Evolutionary conservation across 1,140 invertebrate species (phyloP).

Genomic region (Saccostrea glomerata): DNA sequence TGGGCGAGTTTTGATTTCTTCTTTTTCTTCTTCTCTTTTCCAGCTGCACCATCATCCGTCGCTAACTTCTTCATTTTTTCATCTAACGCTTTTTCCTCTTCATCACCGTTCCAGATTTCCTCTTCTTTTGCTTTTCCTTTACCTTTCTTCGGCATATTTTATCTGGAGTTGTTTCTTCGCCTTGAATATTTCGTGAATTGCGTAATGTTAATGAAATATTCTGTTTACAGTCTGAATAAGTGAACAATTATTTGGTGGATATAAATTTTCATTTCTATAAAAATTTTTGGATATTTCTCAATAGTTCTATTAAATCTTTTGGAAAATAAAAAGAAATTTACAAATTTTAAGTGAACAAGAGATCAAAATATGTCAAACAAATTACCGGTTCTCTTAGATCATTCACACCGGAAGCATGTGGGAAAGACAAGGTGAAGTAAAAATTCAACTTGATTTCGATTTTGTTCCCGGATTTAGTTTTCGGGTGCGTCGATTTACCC

Average conservation of each 20-base stretch:
- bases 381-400: neutral
- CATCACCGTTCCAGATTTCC: conserved; percentile 47
- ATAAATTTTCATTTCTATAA: neutral
- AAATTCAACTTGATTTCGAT: neutral
- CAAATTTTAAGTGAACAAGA: no score
- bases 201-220: neutral
- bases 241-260: no score
- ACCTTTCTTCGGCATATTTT: conserved; percentile 49
- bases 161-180: neutral
- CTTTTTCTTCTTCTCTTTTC: conserved; percentile 39
- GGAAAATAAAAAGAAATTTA: neutral
- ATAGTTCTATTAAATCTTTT: neutral
- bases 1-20: conserved; percentile 54
- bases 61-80: conserved; percentile 39
- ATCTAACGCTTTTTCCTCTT: conserved; percentile 36
- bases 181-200: neutral
- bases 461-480: neutral
- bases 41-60: conserved; percentile 11
- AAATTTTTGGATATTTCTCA: neutral
- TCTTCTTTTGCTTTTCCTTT: conserved; percentile 41
- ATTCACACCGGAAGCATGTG: conserved; percentile 13
- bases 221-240: neutral
- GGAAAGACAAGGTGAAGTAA: neutral
- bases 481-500: no score
- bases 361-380: neutral